These are phyloP conservation scores for Stomatorhinus ivindoensis DNA, from an alignment of 2,113 vertebrate species.

Conservation along the genomic window DNA sequence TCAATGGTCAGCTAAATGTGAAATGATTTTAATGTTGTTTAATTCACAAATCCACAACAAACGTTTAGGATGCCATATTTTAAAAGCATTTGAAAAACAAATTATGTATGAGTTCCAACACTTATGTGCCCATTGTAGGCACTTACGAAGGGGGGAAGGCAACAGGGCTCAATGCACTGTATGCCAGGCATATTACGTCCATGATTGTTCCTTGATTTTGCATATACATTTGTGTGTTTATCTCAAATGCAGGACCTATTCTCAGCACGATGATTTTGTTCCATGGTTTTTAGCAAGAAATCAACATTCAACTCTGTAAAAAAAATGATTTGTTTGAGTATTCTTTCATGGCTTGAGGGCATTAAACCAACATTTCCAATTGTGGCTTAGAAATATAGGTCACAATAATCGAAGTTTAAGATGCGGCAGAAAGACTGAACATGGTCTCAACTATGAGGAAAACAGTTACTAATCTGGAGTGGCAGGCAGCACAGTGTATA, in stretches of 20 bases:
- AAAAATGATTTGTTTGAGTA: constrained; percentile 7
- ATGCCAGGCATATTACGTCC: not conserved
- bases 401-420: not conserved
- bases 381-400: not conserved
- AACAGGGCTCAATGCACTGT: not conserved
- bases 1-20: not conserved
- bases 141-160: not conserved
- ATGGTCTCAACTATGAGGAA: not conserved
- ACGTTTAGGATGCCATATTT: not conserved
- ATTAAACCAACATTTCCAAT: not conserved
- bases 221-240: not conserved
- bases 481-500: not conserved
- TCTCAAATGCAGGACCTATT: not conserved
- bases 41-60: not conserved
- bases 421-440: not conserved
- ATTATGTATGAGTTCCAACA: not conserved
- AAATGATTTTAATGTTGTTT: not conserved
- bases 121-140: not conserved
- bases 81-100: not conserved
- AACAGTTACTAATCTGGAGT: not conserved
- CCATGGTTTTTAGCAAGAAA: not conserved
- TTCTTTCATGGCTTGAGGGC: constrained; percentile 1
- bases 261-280: not conserved
- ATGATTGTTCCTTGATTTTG: not conserved
- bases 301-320: constrained; percentile 1